Conservation (phyloP, 1,140 invertebrate genomes). For the Charaxes varanes region DNA sequence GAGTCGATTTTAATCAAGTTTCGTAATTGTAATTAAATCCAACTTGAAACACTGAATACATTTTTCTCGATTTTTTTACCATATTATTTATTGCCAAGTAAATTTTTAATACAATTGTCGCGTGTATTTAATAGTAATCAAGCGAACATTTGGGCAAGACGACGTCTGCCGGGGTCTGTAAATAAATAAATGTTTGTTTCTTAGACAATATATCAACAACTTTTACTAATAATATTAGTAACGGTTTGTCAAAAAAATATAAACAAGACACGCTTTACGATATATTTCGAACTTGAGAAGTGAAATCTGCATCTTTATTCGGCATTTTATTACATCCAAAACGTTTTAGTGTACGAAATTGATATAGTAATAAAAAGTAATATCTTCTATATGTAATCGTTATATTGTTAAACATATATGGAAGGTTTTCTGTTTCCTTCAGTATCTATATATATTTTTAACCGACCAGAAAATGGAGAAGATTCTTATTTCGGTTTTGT, state of each 20-base stretch:
- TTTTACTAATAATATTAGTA: constrained; percentile 5
- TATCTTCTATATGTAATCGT: not conserved
- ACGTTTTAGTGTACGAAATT: not conserved
- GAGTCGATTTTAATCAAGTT: no score
- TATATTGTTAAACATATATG: not conserved
- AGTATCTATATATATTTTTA: no score
- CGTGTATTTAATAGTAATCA: no score
- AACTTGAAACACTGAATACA: not conserved
- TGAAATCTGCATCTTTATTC: constrained; percentile 1
- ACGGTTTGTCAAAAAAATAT: not conserved
- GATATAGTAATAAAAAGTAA: not conserved
- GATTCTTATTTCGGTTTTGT: no score
- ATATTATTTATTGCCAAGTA: no score
- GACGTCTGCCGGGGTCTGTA: no score
- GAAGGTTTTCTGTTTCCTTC: no score
- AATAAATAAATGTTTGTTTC: not conserved
- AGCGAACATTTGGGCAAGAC: no score
- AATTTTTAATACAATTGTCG: not conserved
- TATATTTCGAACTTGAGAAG: not conserved
- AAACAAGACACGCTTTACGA: not conserved
- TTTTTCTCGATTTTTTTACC: not conserved
- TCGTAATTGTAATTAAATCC: not conserved
- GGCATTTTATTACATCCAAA: not conserved
- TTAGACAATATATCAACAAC: constrained; percentile 17
- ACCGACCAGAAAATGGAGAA: no score